Evolutionary conservation across 2,113 vertebrate genomes (phyloP).

Genomic region (Phrynosoma platyrhinos): DNA sequence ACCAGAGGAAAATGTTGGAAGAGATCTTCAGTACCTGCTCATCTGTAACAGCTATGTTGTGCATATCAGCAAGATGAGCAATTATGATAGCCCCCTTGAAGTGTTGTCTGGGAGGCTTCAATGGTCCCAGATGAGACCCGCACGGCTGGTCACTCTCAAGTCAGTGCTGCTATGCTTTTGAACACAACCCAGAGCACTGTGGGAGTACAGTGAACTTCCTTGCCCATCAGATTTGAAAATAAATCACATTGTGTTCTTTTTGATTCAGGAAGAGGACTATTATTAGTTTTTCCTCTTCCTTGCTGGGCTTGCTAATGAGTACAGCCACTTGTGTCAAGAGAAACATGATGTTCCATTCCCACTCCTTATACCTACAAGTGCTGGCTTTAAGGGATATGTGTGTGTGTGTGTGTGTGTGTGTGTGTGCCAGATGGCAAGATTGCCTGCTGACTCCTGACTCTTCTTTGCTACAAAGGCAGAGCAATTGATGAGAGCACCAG

Average conservation of each 20-base stretch:
- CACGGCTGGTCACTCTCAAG: background rate
- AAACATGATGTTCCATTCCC: conserved; percentile 41
- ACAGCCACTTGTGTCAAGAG: conserved; percentile 37
- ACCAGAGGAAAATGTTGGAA: background rate
- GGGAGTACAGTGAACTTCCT: background rate
- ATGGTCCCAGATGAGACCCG: background rate
- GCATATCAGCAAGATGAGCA: background rate
- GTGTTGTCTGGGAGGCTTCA: background rate
- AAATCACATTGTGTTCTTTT: conserved; percentile 40
- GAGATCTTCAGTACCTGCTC: background rate
- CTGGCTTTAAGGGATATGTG: background rate
- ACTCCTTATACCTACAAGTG: conserved; percentile 5
- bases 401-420: too few species aligned
- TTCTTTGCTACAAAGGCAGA: background rate
- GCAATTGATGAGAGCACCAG: background rate
- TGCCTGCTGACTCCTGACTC: background rate
- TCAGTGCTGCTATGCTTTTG: background rate
- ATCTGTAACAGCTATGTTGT: too few species aligned
- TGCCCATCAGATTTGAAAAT: background rate
- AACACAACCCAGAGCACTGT: background rate
- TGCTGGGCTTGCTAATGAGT: background rate
- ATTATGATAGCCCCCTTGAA: background rate
- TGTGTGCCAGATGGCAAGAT: background rate
- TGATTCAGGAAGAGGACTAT: conserved; percentile 57
- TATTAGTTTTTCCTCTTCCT: conserved; percentile 32